Evolutionary conservation across 1,140 invertebrate species (phyloP), one percentile per base, ranked within the genome.

Genomic region (Drosophila guanche): DNA sequence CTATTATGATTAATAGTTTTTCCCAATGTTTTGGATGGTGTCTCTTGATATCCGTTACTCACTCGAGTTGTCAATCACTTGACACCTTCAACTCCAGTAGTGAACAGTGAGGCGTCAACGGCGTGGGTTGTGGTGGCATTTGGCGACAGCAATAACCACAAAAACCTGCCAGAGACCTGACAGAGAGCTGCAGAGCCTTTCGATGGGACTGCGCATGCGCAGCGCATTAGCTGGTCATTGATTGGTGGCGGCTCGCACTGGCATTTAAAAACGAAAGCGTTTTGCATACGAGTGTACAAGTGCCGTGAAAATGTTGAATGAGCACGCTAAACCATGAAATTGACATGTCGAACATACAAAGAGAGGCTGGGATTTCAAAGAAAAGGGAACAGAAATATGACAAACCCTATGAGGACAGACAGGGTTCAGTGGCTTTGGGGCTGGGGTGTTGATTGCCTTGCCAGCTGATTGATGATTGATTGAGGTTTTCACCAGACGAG

Each of bases 381-480:
- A 41, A 37, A 59, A 59, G 58, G 52, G 42, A 70, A 57, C 61
- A 57, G 42, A 67, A 57, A 65, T 61, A 67, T 56, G 57, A 69
- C 25, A 29, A 20, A 54, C 76, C 79, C 70, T 73, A 23, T 37
- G 51, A 50, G 50, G 41, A 59, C 40, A 4, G 71, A 59, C 40
- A 4, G 71, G 70, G 72, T 76, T 84, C 80, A 76, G 41, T 65
- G 76, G 63, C 71, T 69, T 56, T 66, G 53, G 59, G 45, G 54
- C 37, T 41, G 65, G 57, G 54, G 60, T 59, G 66, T 54, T 83
- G 77, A 46, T 51, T 55, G 40, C 55, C 42, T 58, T 45, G 63
- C 51, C 54, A 67, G 48, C 86, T 81, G 83, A 81, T 81, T 80
- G 80, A 73, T 86, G 77, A 86, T 77, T 86, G 81, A 86, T 85